phyloP scores from a whole-genome alignment of 2,888 invertebrate species.

The Amblyjoppa proteus region DNA sequence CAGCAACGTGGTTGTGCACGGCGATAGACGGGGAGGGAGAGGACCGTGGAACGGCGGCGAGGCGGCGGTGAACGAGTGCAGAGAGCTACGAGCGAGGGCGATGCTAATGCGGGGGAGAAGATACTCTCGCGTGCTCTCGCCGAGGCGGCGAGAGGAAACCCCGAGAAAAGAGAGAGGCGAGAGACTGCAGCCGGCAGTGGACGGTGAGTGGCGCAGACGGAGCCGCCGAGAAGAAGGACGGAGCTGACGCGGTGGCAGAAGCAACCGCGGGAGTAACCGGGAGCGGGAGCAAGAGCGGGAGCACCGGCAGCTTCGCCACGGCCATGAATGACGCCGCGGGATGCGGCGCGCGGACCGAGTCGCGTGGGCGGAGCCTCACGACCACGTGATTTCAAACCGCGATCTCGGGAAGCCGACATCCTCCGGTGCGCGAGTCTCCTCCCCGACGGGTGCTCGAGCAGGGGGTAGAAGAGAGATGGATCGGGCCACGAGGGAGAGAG shows the following conservation, averaged over 20 bases:
- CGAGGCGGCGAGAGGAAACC: conserved; percentile 35
- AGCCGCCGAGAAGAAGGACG: conserved; percentile 38
- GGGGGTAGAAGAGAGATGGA: conserved; percentile 60
- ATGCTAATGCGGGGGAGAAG: conserved; percentile 70
- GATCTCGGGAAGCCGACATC: conserved; percentile 40
- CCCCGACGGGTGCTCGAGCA: conserved; percentile 55
- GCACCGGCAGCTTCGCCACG: conserved; percentile 81
- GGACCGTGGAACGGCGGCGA: conserved; percentile 62
- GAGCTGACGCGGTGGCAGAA: conserved; percentile 57
- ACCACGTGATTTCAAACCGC: conserved; percentile 77
- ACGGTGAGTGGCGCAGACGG: conserved; percentile 42
- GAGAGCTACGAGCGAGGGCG: conserved; percentile 57
- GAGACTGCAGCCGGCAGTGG: conserved; percentile 45
- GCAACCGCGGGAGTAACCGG: conserved; percentile 47
- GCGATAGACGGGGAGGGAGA: background rate
- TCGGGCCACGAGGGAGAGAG: conserved; percentile 57
- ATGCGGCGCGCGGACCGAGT: conserved; percentile 77
- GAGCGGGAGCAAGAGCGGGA: conserved; percentile 72
- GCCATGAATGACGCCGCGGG: conserved; percentile 82
- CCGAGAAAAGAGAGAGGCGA: conserved; percentile 28
- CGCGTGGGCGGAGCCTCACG: conserved; percentile 86
- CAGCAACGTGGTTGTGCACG: conserved; percentile 7
- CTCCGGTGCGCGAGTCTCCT: conserved; percentile 65
- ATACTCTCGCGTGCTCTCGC: conserved; percentile 43
- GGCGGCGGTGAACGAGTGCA: conserved; percentile 44